These are phyloP conservation scores for Phlogophora meticulosa DNA, from an alignment of 2,888 invertebrate species.

Conservation along the genomic window DNA sequence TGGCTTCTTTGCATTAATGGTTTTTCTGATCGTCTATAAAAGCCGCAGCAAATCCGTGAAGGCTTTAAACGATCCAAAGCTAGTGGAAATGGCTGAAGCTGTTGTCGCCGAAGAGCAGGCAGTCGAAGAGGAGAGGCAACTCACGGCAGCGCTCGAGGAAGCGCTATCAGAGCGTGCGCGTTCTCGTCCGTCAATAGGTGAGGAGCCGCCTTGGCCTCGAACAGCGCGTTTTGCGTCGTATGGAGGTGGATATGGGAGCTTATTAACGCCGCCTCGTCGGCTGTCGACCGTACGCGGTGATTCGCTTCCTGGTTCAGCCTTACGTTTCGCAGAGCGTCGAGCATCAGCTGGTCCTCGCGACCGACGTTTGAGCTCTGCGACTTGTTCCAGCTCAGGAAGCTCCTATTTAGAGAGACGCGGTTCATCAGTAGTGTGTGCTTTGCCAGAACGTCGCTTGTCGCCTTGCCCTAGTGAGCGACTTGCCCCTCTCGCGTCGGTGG, in stretches of 20 bases:
- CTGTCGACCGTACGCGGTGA: conserved; percentile 91
- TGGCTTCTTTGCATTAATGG: conserved; percentile 97
- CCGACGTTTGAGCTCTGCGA: conserved; percentile 95
- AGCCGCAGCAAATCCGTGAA: conserved; percentile 95
- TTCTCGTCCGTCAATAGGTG: conserved; percentile 92
- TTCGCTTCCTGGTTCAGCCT: conserved; percentile 92
- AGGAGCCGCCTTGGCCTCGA: conserved; percentile 91
- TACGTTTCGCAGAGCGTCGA: conserved; percentile 89
- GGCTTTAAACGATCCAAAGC: conserved; percentile 94
- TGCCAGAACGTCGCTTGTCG: conserved; percentile 95
- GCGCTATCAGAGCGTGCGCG: conserved; percentile 87
- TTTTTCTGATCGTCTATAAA: conserved; percentile 97
- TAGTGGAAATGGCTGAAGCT: conserved; percentile 95
- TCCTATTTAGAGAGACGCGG: conserved; percentile 96
- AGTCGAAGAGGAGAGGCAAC: conserved; percentile 94
- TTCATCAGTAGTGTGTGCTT: conserved; percentile 94
- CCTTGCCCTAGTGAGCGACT: conserved; percentile 93
- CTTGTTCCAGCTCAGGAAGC: conserved; percentile 96
- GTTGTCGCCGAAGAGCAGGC: conserved; percentile 93
- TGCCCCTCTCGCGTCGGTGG: conserved; percentile 95
- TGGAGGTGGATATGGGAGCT: conserved; percentile 93
- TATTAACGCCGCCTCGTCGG: conserved; percentile 93
- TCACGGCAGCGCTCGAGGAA: conserved; percentile 94
- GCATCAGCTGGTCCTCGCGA: conserved; percentile 87
- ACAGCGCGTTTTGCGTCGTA: conserved; percentile 87